Percentiles rank a stretch among this genome's conserved stretches.
Evolutionary conservation across 1,140 invertebrate genomes (phyloP).

Genomic region (Harpegnathos saltator): DNA sequence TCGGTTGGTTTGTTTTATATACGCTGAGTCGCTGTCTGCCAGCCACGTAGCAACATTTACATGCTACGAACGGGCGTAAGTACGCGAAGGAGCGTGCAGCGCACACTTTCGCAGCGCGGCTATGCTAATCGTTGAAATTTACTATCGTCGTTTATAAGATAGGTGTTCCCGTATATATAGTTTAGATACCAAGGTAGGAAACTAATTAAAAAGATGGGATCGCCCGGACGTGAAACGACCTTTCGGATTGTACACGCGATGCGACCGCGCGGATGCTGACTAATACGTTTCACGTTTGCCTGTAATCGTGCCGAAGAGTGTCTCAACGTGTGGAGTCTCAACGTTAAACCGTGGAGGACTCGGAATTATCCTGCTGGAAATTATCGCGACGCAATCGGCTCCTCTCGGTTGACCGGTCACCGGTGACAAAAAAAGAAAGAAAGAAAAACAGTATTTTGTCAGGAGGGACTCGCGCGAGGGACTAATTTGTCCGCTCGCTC

Average conservation of each 20-base stretch:
- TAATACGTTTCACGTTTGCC: neutral
- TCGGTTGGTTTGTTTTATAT: slow-evolving; percentile 84
- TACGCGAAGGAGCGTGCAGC: slow-evolving; percentile 74
- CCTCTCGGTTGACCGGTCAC: neutral
- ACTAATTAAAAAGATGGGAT: slow-evolving; percentile 56
- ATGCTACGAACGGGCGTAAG: slow-evolving; percentile 76
- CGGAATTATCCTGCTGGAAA: too few species aligned
- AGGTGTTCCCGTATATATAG: slow-evolving; percentile 29
- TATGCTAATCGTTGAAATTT: slow-evolving; percentile 67
- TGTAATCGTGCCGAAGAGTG: neutral
- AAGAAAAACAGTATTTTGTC: too few species aligned
- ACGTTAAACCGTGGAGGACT: too few species aligned
- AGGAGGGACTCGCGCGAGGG: too few species aligned
- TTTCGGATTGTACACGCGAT: slow-evolving; percentile 7
- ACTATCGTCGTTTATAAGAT: slow-evolving; percentile 58
- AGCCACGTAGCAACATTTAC: slow-evolving; percentile 84
- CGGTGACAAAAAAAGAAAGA: too few species aligned
- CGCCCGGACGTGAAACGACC: slow-evolving; percentile 21
- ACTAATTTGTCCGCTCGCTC: too few species aligned
- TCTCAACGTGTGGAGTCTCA: too few species aligned
- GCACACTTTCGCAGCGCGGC: slow-evolving; percentile 49
- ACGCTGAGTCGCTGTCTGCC: slow-evolving; percentile 83
- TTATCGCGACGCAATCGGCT: neutral
- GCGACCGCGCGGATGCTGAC: neutral
- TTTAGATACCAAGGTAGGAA: slow-evolving; percentile 38